Evolutionary conservation across 1,140 invertebrate genomes (phyloP).

Genomic region (Nylanderia fulva): DNA sequence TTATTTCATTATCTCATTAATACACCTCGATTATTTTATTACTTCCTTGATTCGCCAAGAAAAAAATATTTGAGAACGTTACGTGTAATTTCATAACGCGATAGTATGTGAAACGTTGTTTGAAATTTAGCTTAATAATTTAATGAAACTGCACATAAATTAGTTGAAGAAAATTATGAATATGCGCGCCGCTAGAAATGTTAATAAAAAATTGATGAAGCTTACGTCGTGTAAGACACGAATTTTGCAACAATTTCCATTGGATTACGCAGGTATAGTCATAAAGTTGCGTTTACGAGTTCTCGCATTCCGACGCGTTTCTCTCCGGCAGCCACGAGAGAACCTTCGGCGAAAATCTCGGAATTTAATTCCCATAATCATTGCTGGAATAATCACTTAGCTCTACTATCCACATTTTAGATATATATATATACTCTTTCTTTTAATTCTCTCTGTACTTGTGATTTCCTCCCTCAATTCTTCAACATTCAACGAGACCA

Average conservation of each 20-base stretch:
- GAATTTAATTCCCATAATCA: constrained; percentile 29
- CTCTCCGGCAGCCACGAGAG: neutral
- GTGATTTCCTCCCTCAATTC: neutral
- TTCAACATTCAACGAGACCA: neutral
- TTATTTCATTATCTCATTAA: too few species aligned
- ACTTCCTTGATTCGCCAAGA: neutral
- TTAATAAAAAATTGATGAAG: constrained; percentile 8
- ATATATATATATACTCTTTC: neutral
- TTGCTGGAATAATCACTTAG: constrained; percentile 4
- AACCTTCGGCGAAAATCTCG: neutral
- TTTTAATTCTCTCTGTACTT: neutral
- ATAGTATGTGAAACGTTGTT: neutral
- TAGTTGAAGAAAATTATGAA: neutral
- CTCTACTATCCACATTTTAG: neutral
- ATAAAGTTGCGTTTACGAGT: constrained; percentile 8
- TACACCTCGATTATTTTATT: too few species aligned
- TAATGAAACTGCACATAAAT: neutral
- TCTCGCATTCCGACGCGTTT: constrained; percentile 25
- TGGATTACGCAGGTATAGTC: constrained; percentile 10
- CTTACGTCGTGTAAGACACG: neutral
- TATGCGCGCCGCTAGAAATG: too few species aligned
- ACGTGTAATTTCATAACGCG: neutral
- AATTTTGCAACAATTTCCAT: constrained; percentile 12
- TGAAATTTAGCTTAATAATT: neutral
- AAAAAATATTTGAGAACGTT: neutral